Evolutionary conservation across 2,113 vertebrate genomes (phyloP).

Genomic region (Mixornis gularis): DNA sequence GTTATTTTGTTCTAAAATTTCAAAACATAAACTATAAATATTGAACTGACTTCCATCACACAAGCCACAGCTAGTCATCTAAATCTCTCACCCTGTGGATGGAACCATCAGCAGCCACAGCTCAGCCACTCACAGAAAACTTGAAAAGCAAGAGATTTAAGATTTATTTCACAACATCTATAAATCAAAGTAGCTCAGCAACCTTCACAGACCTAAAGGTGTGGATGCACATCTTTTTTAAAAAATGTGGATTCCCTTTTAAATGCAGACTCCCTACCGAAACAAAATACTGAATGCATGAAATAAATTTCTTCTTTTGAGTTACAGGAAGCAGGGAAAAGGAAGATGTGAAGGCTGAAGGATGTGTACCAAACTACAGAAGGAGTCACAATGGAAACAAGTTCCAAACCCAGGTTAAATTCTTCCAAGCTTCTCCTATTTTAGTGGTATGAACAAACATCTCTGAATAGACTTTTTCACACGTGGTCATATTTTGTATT

Average conservation of each 20-base stretch:
- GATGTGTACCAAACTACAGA: background rate
- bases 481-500: background rate
- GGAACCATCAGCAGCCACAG: background rate
- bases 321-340: background rate
- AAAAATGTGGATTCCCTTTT: background rate
- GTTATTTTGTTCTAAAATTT: background rate
- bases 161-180: background rate
- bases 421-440: background rate
- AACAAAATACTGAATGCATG: background rate
- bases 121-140: background rate
- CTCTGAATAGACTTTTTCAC: background rate
- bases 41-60: background rate
- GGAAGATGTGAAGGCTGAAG: background rate
- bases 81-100: background rate
- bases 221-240: background rate
- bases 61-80: background rate
- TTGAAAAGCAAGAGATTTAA: background rate
- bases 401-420: background rate
- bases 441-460: background rate
- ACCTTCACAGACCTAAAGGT: background rate
- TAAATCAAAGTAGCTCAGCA: conserved; percentile 13
- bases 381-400: background rate
- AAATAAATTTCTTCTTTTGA: background rate
- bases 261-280: background rate
- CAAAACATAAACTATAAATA: conserved; percentile 11